phyloP scores from a whole-genome alignment of 1,140 invertebrate species.

The Sitobion miscanthi region DNA sequence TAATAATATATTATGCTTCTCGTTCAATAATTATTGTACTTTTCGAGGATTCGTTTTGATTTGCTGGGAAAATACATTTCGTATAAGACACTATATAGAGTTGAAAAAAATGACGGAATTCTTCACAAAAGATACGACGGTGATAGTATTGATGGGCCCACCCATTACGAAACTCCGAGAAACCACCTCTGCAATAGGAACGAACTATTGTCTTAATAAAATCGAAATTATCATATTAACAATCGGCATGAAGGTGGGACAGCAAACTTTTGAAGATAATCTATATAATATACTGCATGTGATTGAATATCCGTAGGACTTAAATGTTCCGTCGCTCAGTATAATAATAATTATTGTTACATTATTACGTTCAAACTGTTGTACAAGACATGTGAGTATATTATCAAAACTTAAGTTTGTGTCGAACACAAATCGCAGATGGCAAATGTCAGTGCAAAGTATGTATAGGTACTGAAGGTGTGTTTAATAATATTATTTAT shows the following conservation, averaged over 20 bases:
- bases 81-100: not conserved
- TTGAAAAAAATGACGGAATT: not conserved
- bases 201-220: constrained; percentile 12
- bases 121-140: not conserved
- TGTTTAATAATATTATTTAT: not conserved
- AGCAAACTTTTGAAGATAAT: not conserved
- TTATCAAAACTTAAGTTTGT: not conserved
- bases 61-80: not conserved
- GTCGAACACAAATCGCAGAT: not conserved
- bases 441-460: not conserved
- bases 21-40: not conserved
- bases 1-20: not conserved
- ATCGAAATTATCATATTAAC: constrained; percentile 41
- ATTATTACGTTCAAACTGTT: not conserved
- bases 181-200: constrained; percentile 23
- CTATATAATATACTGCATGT: not conserved
- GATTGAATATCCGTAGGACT: not conserved
- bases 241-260: not conserved
- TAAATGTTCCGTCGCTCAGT: no score
- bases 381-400: not conserved
- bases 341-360: not conserved
- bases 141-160: constrained; percentile 11
- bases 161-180: not conserved
- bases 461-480: not conserved
- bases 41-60: not conserved